phyloP scores from a whole-genome alignment of 2,888 invertebrate genomes.

The Atherix ibis region DNA sequence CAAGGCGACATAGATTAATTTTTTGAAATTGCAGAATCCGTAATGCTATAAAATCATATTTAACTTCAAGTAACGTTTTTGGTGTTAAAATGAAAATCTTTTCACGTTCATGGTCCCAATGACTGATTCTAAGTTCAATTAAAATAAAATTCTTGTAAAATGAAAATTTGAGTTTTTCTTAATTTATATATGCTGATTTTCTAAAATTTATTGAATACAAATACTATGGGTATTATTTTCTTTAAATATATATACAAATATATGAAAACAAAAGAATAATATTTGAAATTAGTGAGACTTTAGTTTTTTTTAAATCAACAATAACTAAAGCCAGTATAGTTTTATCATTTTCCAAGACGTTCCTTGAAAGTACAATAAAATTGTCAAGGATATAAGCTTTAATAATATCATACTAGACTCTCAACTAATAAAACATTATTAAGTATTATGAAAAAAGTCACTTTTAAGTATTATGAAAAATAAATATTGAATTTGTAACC shows the following conservation, averaged over 20 bases:
- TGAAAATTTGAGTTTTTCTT: neutral
- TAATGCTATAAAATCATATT: slow-evolving; percentile 74
- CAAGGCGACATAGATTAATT: slow-evolving; percentile 49
- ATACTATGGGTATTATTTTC: no score
- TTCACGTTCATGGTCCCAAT: slow-evolving; percentile 79
- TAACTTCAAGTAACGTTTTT: slow-evolving; percentile 54
- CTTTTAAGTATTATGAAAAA: neutral
- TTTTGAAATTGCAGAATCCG: slow-evolving; percentile 55
- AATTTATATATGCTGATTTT: no score
- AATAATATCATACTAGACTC: no score
- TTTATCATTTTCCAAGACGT: no score
- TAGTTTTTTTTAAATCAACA: no score
- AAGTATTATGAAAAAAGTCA: no score
- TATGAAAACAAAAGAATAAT: neutral
- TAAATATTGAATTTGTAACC: slow-evolving; percentile 1
- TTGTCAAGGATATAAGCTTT: no score
- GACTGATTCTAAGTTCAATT: slow-evolving; percentile 50
- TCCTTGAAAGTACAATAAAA: no score
- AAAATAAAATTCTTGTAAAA: neutral
- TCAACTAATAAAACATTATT: no score
- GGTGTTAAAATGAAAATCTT: slow-evolving; percentile 58
- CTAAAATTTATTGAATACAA: no score
- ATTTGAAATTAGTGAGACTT: neutral
- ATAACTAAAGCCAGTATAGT: no score
- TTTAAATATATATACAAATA: neutral